Evolutionary conservation across 2,797 vertebrate genomes (phyloP).

Genomic region (Danionella dracula): DNA sequence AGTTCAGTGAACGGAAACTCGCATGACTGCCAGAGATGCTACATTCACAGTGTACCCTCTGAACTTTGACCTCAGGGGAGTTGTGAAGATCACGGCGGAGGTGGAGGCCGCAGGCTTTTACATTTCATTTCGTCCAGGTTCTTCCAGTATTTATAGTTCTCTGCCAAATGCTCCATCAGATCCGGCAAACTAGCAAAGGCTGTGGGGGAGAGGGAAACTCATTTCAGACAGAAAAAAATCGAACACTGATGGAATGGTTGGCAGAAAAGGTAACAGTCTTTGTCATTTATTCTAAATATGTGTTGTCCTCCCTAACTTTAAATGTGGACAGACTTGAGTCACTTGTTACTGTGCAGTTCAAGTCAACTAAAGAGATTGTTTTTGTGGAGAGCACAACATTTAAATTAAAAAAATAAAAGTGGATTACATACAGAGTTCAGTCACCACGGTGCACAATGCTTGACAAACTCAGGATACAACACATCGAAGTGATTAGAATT

Average conservation of each 20-base stretch:
- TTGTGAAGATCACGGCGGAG: slow-evolving; percentile 59
- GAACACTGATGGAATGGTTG: not conserved
- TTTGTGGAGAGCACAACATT: no score
- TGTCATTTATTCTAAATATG: no score
- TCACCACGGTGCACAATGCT: no score
- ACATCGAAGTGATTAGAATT: no score
- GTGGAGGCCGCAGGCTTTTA: slow-evolving; percentile 81
- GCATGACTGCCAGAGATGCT: slow-evolving; percentile 9
- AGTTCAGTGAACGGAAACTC: not conserved
- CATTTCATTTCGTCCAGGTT: slow-evolving; percentile 88
- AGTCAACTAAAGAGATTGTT: no score
- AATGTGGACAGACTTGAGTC: no score
- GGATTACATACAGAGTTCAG: no score
- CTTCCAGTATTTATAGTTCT: slow-evolving; percentile 97
- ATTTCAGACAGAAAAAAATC: not conserved
- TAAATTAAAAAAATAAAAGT: no score
- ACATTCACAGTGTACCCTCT: slow-evolving; percentile 53
- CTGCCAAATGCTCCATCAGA: slow-evolving; percentile 87
- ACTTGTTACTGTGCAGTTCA: no score
- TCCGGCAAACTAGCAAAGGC: slow-evolving; percentile 89
- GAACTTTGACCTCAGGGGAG: not conserved
- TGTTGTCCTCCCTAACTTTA: no score
- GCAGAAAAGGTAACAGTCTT: no score
- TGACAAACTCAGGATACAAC: no score
- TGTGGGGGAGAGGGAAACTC: slow-evolving; percentile 44